Evolutionary conservation across 1,140 invertebrate genomes (phyloP).

Genomic region (Stratiolaelaps scimitus): DNA sequence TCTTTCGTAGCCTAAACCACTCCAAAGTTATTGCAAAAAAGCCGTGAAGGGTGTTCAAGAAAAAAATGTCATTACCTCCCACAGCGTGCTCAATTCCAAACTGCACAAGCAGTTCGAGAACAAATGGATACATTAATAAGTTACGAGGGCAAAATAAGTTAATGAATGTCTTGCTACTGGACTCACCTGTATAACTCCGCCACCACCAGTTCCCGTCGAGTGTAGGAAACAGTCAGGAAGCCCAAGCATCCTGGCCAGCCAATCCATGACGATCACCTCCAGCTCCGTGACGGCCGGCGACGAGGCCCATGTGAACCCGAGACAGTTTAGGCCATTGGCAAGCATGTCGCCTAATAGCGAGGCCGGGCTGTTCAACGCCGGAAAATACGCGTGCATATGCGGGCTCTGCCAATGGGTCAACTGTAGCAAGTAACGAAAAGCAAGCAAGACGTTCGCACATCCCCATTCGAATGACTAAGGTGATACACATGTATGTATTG

Average conservation of each 20-base stretch:
- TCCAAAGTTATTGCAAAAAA: too few relatives aligned
- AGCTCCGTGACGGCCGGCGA: conserved; percentile 47
- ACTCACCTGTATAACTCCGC: conserved; percentile 50
- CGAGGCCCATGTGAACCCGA: conserved; percentile 47
- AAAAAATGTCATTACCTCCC: too few relatives aligned
- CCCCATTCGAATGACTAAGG: conserved; percentile 19
- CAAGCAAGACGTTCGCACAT: neutral
- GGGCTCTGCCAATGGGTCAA: conserved; percentile 78
- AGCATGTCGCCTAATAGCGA: conserved; percentile 46
- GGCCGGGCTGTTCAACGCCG: conserved; percentile 44
- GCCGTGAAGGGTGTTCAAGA: too few relatives aligned
- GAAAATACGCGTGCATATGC: conserved; percentile 47
- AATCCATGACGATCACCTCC: conserved; percentile 47
- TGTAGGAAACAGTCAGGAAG: conserved; percentile 48
- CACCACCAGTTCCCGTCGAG: conserved; percentile 43
- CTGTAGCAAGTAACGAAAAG: conserved; percentile 39
- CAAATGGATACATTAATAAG: neutral
- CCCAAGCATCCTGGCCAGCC: conserved; percentile 46
- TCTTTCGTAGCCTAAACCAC: too few relatives aligned
- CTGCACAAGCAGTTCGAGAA: too few relatives aligned
- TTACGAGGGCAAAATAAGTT: too few relatives aligned
- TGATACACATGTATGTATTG: too few relatives aligned
- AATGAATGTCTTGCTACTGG: neutral
- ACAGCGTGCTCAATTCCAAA: too few relatives aligned
- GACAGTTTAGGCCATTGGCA: conserved; percentile 43